phyloP scores from a whole-genome alignment of 2,888 invertebrate species.

The Ernsta delagoae region DNA sequence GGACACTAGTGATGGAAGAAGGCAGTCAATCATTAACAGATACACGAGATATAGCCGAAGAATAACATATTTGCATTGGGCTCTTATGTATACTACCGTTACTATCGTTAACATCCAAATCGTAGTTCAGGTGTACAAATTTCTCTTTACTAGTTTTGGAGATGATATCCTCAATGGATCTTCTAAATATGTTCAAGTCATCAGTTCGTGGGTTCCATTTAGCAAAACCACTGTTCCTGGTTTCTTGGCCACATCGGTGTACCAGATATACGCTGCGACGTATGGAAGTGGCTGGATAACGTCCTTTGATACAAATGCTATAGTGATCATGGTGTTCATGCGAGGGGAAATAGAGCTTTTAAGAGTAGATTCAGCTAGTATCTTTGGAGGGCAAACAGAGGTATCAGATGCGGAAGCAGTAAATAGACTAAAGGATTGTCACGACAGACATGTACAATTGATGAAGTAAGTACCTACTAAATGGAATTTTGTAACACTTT shows the following conservation, averaged over 20 bases:
- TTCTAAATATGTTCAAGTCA: slow-evolving; percentile 62
- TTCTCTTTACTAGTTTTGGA: slow-evolving; percentile 59
- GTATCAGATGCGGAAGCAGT: slow-evolving; percentile 45
- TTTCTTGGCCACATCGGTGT: slow-evolving; percentile 58
- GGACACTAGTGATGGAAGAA: slow-evolving; percentile 46
- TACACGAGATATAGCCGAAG: slow-evolving; percentile 68
- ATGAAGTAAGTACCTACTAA: slow-evolving; percentile 72
- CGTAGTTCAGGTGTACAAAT: slow-evolving; percentile 59
- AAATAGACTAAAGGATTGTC: slow-evolving; percentile 59
- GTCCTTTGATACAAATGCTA: slow-evolving; percentile 70
- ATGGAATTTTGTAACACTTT: too few relatives aligned
- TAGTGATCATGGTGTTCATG: slow-evolving; percentile 76
- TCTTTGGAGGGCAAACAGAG: slow-evolving; percentile 55
- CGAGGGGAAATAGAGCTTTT: slow-evolving; percentile 66
- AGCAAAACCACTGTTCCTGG: slow-evolving; percentile 61
- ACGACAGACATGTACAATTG: slow-evolving; percentile 63
- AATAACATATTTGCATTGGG: slow-evolving; percentile 68
- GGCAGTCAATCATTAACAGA: slow-evolving; percentile 50
- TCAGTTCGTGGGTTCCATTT: slow-evolving; percentile 76
- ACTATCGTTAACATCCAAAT: slow-evolving; percentile 59
- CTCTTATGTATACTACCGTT: slow-evolving; percentile 68
- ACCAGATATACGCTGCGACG: slow-evolving; percentile 67
- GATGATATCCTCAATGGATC: slow-evolving; percentile 60
- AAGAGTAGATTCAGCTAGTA: slow-evolving; percentile 57
- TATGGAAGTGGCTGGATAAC: slow-evolving; percentile 76